Conservation (phyloP, 2,113 vertebrate species). For the Oreochromis aureus region DNA sequence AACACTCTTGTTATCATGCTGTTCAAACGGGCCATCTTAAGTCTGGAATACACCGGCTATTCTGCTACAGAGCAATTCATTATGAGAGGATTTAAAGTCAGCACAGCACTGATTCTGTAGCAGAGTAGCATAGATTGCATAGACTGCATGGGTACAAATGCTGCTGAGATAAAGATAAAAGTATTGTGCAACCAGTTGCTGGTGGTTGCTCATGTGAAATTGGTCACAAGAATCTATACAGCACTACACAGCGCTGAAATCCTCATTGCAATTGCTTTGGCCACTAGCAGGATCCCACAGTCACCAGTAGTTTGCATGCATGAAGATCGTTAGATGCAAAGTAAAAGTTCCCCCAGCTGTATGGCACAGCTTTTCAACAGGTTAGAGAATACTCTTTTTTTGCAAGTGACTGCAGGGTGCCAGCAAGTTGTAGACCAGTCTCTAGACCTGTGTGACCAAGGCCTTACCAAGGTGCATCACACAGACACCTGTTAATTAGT, state of each 20-base stretch:
- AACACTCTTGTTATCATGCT: constrained; percentile 3
- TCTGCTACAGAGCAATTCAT: constrained; percentile 3
- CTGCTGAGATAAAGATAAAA: background rate
- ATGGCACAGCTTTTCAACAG: background rate
- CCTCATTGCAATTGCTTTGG: background rate
- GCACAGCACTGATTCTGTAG: background rate
- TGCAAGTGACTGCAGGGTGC: background rate
- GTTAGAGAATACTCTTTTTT: background rate
- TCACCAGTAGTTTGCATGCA: background rate
- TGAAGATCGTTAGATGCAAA: background rate
- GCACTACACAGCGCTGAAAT: background rate
- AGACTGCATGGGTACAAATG: background rate
- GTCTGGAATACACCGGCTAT: constrained; percentile 3
- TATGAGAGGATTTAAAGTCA: background rate
- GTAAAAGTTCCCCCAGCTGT: background rate
- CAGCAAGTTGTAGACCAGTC: background rate
- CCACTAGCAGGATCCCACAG: background rate
- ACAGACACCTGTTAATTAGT: background rate
- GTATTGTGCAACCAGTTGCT: background rate
- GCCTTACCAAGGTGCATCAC: background rate
- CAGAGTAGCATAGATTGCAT: background rate
- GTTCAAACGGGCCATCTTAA: background rate
- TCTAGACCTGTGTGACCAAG: background rate
- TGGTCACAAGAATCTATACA: background rate
- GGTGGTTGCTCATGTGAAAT: background rate